phyloP scores from a whole-genome alignment of 1,140 invertebrate genomes.

The Halictus rubicundus region DNA sequence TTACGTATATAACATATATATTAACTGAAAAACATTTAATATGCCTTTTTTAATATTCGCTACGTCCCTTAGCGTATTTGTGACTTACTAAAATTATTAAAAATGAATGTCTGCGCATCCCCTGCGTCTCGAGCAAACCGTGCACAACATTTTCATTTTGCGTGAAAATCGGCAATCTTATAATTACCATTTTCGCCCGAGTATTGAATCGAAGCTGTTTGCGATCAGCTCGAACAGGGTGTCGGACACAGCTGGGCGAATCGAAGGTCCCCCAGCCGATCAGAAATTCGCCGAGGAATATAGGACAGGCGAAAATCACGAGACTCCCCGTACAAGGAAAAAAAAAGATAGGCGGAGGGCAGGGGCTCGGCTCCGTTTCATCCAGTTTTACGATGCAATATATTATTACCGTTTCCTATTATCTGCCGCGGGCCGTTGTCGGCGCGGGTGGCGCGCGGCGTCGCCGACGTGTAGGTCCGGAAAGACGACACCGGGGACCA shows the following conservation, averaged over 20 bases:
- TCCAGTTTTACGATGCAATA: constrained; percentile 31
- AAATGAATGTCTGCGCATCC: too few relatives aligned
- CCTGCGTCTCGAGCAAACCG: too few relatives aligned
- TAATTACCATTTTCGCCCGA: too few relatives aligned
- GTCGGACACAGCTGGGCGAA: not conserved
- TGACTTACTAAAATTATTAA: too few relatives aligned
- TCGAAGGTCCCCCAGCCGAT: not conserved
- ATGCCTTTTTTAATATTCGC: too few relatives aligned
- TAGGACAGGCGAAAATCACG: not conserved
- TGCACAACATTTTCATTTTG: too few relatives aligned
- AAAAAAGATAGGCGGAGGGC: not conserved
- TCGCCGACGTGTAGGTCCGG: not conserved
- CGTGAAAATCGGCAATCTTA: too few relatives aligned
- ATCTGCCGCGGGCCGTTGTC: not conserved
- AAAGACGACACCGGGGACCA: constrained; percentile 39
- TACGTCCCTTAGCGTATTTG: too few relatives aligned
- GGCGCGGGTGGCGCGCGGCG: not conserved
- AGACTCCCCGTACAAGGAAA: not conserved
- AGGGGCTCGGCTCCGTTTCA: not conserved
- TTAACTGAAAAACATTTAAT: too few relatives aligned
- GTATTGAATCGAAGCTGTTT: too few relatives aligned
- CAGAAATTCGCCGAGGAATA: not conserved
- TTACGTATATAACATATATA: too few relatives aligned
- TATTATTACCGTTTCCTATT: constrained; percentile 46
- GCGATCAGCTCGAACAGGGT: too few relatives aligned